A percentile compares a stretch with the other conserved stretches of the same genome.
Conservation (phyloP, 2,113 vertebrate genomes). For the Motacilla alba region DNA sequence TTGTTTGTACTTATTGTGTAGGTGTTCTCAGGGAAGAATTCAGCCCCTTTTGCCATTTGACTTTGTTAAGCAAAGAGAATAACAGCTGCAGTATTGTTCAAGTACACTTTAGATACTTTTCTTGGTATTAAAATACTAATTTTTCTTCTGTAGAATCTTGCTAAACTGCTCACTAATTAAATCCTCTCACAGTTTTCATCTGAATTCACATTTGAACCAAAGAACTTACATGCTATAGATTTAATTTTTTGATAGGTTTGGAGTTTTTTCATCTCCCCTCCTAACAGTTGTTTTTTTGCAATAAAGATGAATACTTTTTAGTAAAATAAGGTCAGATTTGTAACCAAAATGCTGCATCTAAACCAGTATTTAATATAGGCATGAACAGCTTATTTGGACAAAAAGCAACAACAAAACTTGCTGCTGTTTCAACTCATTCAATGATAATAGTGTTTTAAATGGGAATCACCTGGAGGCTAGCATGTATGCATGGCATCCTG, state of each 20-base stretch:
- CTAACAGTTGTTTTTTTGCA: not conserved
- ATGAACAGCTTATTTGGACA: not conserved
- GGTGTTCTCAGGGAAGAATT: not conserved
- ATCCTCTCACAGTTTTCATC: not conserved
- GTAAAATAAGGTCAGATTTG: not conserved
- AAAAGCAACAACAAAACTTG: not conserved
- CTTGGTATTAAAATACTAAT: not conserved
- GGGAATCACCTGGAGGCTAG: not conserved
- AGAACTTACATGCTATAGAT: not conserved
- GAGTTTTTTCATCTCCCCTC: not conserved
- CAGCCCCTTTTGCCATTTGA: not conserved
- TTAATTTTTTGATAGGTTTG: not conserved
- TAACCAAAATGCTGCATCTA: not conserved
- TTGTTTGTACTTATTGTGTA: not conserved
- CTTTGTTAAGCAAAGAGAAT: not conserved
- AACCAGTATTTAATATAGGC: not conserved
- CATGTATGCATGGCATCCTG: not conserved
- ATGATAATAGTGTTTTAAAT: not conserved
- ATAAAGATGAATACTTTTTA: not conserved
- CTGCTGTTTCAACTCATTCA: not conserved
- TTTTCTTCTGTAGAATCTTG: not conserved
- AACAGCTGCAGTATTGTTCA: not conserved
- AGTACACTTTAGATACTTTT: not conserved
- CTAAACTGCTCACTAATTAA: not conserved
- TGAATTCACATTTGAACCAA: not conserved